Conservation (phyloP, 2,888 invertebrate species). For the Lucinisca nassula region DNA sequence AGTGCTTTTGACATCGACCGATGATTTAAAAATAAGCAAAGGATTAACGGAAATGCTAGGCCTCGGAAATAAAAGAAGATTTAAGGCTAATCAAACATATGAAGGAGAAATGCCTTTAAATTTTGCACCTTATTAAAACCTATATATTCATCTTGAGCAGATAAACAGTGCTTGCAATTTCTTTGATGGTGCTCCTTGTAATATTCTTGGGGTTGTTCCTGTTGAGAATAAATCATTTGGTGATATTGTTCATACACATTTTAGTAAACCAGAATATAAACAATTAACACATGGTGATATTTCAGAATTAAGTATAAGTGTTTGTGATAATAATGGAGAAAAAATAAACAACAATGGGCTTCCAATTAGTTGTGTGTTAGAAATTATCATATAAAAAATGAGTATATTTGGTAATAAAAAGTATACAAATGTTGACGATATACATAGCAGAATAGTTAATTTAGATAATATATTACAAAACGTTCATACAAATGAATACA, state of each 20-base stretch:
- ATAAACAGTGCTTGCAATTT: constrained; percentile 40
- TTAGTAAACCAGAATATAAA: constrained; percentile 52
- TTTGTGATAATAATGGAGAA: constrained; percentile 36
- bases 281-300: constrained; percentile 27
- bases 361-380: constrained; percentile 51
- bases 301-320: constrained; percentile 41
- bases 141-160: constrained; percentile 55
- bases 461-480: no score
- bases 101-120: constrained; percentile 35
- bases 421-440: no score
- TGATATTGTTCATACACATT: constrained; percentile 35
- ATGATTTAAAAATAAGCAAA: constrained; percentile 45
- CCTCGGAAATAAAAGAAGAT: constrained; percentile 40
- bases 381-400: constrained; percentile 31
- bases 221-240: constrained; percentile 56
- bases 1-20: constrained; percentile 23
- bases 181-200: constrained; percentile 50
- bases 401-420: constrained; percentile 26
- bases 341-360: constrained; percentile 47
- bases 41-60: constrained; percentile 37
- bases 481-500: no score
- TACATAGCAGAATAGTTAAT: no score
- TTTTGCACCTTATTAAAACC: constrained; percentile 38
- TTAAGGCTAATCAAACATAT: constrained; percentile 34
- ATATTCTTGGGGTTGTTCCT: constrained; percentile 44